Evolutionary conservation across 2,888 invertebrate genomes (phyloP).

Genomic region (Malthinus seriepunctatus): DNA sequence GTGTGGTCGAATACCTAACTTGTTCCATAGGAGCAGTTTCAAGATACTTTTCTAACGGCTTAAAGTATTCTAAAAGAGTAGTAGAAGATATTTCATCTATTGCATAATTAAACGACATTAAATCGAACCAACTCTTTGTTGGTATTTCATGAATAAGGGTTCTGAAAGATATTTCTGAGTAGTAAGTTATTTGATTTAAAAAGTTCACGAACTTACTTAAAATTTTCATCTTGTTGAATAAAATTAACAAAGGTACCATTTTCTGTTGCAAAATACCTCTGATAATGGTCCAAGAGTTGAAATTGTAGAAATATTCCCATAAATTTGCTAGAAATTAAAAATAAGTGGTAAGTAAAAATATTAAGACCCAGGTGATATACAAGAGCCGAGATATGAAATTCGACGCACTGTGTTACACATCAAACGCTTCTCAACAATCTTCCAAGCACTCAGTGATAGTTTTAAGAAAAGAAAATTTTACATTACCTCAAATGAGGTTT

Average conservation of each 20-base stretch:
- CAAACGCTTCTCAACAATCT: too few species aligned
- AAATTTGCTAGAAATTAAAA: slow-evolving; percentile 57
- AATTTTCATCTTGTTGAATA: slow-evolving; percentile 37
- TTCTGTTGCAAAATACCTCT: slow-evolving; percentile 19
- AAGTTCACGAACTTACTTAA: slow-evolving; percentile 33
- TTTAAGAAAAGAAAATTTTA: neutral
- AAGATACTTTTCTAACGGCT: slow-evolving; percentile 60
- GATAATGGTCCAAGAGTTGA: slow-evolving; percentile 57
- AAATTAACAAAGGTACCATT: slow-evolving; percentile 17
- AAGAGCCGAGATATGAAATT: too few species aligned
- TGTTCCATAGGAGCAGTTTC: slow-evolving; percentile 48
- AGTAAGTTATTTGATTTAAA: neutral
- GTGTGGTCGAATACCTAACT: slow-evolving; percentile 30
- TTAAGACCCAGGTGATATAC: neutral
- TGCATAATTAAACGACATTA: slow-evolving; percentile 57
- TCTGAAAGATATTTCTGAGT: slow-evolving; percentile 6
- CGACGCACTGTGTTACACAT: too few species aligned
- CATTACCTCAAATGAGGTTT: slow-evolving; percentile 60
- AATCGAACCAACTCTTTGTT: slow-evolving; percentile 55
- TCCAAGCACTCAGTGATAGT: too few species aligned
- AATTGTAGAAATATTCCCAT: slow-evolving; percentile 62
- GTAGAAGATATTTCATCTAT: slow-evolving; percentile 57
- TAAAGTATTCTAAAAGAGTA: slow-evolving; percentile 61
- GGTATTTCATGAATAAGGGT: slow-evolving; percentile 50
- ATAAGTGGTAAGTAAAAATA: neutral